Percentiles rank a stretch among this genome's conserved stretches.
phyloP scores from a whole-genome alignment of 2,888 invertebrate genomes.

The Campoletis raptor region DNA sequence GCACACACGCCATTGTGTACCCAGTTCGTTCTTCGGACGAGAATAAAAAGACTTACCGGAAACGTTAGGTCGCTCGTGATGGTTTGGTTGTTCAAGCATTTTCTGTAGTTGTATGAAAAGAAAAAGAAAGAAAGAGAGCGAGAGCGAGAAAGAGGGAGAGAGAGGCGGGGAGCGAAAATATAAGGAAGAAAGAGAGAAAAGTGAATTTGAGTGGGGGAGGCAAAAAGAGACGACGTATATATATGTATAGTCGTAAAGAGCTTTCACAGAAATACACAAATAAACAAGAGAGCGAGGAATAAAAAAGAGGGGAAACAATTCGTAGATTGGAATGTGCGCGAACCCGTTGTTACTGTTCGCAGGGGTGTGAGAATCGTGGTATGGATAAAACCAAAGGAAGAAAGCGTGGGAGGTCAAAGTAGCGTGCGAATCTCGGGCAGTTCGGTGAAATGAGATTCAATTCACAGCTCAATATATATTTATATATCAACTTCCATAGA shows the following conservation, averaged over 20 bases:
- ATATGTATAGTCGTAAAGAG: neutral
- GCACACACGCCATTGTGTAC: conserved; percentile 64
- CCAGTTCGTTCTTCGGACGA: conserved; percentile 50
- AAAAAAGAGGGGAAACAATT: conserved; percentile 38
- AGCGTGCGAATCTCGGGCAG: conserved; percentile 54
- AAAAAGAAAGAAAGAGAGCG: neutral
- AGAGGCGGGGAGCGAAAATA: neutral
- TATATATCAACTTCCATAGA: neutral
- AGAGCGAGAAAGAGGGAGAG: neutral
- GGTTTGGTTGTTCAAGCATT: conserved; percentile 59
- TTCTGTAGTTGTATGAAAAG: neutral
- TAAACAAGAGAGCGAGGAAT: conserved; percentile 20
- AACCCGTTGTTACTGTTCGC: conserved; percentile 53
- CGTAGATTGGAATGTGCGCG: conserved; percentile 38
- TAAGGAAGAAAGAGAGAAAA: neutral
- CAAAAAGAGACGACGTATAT: conserved; percentile 1
- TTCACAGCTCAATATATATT: neutral
- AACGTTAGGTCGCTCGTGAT: conserved; percentile 63
- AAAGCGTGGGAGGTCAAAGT: conserved; percentile 42
- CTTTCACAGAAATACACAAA: conserved; percentile 34
- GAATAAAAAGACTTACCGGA: conserved; percentile 65
- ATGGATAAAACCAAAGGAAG: conserved; percentile 33
- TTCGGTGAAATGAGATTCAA: conserved; percentile 15
- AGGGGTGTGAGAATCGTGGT: conserved; percentile 27
- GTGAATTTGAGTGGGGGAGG: conserved; percentile 5